Conservation (phyloP, 2,113 vertebrate species). For the Saimiri boliviensis region DNA sequence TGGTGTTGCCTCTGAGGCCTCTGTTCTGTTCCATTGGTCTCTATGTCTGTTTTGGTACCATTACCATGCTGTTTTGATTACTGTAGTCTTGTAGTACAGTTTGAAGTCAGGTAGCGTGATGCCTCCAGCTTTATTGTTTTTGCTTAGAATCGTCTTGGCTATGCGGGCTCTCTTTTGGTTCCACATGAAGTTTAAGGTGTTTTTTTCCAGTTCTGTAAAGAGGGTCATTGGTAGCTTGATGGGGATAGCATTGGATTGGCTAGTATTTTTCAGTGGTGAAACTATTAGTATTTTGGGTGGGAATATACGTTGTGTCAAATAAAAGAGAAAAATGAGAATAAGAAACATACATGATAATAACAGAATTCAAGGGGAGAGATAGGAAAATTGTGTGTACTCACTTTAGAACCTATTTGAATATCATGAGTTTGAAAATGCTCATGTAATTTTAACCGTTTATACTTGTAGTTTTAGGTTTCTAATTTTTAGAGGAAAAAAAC, state of each 20-base stretch:
- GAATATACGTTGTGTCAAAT: neutral
- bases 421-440: conserved; percentile 4
- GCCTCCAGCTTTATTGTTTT: no score
- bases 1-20: neutral
- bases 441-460: neutral
- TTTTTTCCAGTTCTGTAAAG: no score
- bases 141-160: no score
- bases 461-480: neutral
- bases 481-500: neutral
- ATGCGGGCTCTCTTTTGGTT: no score
- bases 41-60: no score
- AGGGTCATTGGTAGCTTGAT: no score
- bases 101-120: neutral
- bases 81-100: neutral
- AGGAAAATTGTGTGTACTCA: neutral
- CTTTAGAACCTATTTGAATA: conserved; percentile 1
- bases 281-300: neutral
- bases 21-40: no score
- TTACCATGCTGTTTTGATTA: no score
- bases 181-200: no score
- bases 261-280: neutral
- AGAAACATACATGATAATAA: neutral
- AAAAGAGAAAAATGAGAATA: neutral
- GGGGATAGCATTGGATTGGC: neutral
- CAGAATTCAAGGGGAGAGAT: conserved; percentile 2